Evolutionary conservation across 1,140 invertebrate genomes (phyloP), one percentile per base, ranked within the genome.

Genomic region (Ostrea denselamellosa): DNA sequence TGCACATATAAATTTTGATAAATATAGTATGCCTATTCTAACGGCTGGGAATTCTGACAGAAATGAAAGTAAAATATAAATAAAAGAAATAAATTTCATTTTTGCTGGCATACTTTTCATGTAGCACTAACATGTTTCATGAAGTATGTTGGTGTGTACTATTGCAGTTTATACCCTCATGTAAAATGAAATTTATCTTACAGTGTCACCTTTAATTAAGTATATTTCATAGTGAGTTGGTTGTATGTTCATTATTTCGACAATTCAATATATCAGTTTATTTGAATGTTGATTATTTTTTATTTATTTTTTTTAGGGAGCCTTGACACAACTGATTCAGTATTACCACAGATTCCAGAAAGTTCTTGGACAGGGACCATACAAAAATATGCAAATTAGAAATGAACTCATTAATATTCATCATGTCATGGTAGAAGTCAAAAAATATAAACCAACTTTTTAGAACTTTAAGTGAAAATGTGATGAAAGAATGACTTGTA

Each of bases 261-360:
- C 1, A 5, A 44, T 1, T 44, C 34, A 58, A 17, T 19, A 17
- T 17, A 17, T n/a, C 12, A 81, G 71, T 19, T 7, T 62, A 8
- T 71, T 2, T 34, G 22, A 77, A 28, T 4, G 10, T 62, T 77
- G 8, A 14, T 0, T 10, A 14, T 77, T 89, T 87, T 90, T 85
- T 10, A 14, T 77, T 89, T 87, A 89, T 85, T 85, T 71, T 86
- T 93, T 94, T 86, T 97, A 99, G 96, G 96, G 98, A 92, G 97
- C 98, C 1, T 96, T 99, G 91, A 98, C 98, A 0, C 98, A 99
- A 93, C 95, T 99, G 53, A 97, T 99, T 51, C 98, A 99, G 95
- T 99, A 99, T 96, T 99, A 99, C 95, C 98, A 99, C 95, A 96
- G 98, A 90, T 99, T 99, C 94, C 98, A 98, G 91, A 99, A 99